Percentiles rank a stretch among this genome's conserved stretches.
Evolutionary conservation across 2,113 vertebrate species (phyloP).

Genomic region (Otus sunia): DNA sequence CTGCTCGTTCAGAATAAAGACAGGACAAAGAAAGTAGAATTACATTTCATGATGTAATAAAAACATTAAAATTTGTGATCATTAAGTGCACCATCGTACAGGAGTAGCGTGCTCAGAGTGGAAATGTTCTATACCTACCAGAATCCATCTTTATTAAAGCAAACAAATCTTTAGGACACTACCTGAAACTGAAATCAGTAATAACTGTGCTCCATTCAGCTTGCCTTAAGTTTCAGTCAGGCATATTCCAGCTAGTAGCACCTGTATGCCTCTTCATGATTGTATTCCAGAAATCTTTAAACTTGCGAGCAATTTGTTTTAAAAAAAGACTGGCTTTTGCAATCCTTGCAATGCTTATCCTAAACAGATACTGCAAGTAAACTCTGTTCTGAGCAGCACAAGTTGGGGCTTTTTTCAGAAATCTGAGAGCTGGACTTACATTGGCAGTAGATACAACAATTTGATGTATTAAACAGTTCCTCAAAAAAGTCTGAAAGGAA

Average conservation of each 20-base stretch:
- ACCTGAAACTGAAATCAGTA: constrained; percentile 23
- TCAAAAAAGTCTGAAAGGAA: constrained; percentile 48
- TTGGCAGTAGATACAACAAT: constrained; percentile 74
- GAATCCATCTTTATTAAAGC: constrained; percentile 68
- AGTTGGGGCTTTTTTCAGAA: constrained; percentile 53
- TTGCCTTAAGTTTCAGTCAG: neutral
- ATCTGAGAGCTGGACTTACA: constrained; percentile 53
- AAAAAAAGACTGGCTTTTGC: constrained; percentile 53
- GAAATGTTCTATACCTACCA: constrained; percentile 79
- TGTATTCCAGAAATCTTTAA: constrained; percentile 8
- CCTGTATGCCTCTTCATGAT: constrained; percentile 29
- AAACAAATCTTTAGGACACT: constrained; percentile 25
- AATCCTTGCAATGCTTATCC: constrained; percentile 54
- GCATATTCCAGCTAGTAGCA: constrained; percentile 33
- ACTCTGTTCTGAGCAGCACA: constrained; percentile 84
- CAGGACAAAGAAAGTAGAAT: constrained; percentile 64
- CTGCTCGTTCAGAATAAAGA: constrained; percentile 50
- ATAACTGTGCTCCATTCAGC: neutral
- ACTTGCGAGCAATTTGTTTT: neutral
- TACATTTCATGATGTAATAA: constrained; percentile 78
- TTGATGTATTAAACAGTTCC: constrained; percentile 60
- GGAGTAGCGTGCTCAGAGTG: constrained; percentile 81
- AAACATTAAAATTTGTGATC: constrained; percentile 75
- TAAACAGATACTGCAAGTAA: constrained; percentile 64
- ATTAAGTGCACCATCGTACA: constrained; percentile 78